A percentile compares a stretch with the other conserved stretches of the same genome.
phyloP scores from a whole-genome alignment of 2,797 vertebrate genomes.

The Pseudopleuronectes americanus region DNA sequence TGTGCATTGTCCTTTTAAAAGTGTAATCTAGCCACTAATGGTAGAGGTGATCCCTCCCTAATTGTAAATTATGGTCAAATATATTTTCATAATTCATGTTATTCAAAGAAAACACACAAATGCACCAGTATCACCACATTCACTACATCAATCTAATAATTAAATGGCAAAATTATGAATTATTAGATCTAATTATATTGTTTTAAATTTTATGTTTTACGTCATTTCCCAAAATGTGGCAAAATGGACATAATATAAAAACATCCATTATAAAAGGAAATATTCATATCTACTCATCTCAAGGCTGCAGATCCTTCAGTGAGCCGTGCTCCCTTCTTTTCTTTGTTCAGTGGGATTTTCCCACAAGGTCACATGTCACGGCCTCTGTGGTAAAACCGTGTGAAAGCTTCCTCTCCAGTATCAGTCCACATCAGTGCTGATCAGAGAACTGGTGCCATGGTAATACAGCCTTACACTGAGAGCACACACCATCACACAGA shows the following conservation, averaged over 20 bases:
- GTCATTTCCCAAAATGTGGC: no score
- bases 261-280: not conserved
- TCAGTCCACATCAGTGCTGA: slow-evolving; percentile 10
- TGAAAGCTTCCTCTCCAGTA: slow-evolving; percentile 20
- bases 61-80: no score
- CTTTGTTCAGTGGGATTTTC: slow-evolving; percentile 3
- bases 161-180: not conserved
- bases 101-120: no score
- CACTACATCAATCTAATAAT: not conserved
- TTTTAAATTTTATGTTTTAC: no score
- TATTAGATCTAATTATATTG: no score
- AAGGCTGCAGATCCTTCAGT: not conserved
- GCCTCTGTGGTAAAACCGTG: slow-evolving; percentile 17
- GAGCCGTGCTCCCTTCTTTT: not conserved
- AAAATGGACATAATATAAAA: not conserved
- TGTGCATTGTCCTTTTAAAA: no score
- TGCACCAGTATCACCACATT: no score
- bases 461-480: slow-evolving; percentile 16
- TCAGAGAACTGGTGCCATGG: slow-evolving; percentile 1
- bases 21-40: no score
- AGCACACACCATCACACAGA: slow-evolving; percentile 16
- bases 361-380: not conserved
- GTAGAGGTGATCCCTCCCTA: not conserved
- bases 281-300: not conserved
- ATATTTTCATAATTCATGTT: not conserved